phyloP scores from a whole-genome alignment of 2,888 invertebrate genomes.

The Spialia ferax region DNA sequence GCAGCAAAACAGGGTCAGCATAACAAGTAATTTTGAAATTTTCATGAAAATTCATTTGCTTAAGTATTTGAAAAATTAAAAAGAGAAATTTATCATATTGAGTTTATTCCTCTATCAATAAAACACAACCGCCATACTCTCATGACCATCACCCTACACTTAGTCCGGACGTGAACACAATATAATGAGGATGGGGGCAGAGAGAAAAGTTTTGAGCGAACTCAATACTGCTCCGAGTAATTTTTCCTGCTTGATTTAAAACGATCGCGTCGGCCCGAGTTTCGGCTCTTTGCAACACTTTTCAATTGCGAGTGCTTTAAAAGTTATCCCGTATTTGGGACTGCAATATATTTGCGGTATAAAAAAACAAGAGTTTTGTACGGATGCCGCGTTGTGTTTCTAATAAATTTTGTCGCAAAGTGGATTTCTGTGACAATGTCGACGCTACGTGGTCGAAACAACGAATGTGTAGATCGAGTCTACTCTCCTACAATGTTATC shows the following conservation, averaged over 20 bases:
- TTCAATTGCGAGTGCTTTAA: conserved; percentile 52
- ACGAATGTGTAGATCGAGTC: no score
- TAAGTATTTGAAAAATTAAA: no score
- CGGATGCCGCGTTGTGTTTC: not conserved
- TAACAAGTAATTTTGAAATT: no score
- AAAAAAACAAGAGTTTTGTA: not conserved
- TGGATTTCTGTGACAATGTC: not conserved
- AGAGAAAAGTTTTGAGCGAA: conserved; percentile 75
- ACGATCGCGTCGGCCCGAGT: conserved; percentile 70
- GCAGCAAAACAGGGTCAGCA: no score
- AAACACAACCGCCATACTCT: not conserved
- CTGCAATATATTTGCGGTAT: conserved; percentile 22
- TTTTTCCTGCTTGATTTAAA: conserved; percentile 81
- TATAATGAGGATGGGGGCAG: conserved; percentile 74
- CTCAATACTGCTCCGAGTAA: conserved; percentile 78
- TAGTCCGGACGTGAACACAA: conserved; percentile 78
- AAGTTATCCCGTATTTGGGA: conserved; percentile 22
- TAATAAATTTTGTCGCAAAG: not conserved
- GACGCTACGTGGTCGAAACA: not conserved
- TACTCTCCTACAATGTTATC: no score
- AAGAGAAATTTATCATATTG: not conserved
- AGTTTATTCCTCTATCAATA: not conserved
- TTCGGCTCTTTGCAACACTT: conserved; percentile 60
- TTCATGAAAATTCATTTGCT: no score
- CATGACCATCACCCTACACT: conserved; percentile 20